A percentile compares a stretch with the other conserved stretches of the same genome.
Evolutionary conservation across 2,888 invertebrate species (phyloP).

Genomic region (Catonia carolina): DNA sequence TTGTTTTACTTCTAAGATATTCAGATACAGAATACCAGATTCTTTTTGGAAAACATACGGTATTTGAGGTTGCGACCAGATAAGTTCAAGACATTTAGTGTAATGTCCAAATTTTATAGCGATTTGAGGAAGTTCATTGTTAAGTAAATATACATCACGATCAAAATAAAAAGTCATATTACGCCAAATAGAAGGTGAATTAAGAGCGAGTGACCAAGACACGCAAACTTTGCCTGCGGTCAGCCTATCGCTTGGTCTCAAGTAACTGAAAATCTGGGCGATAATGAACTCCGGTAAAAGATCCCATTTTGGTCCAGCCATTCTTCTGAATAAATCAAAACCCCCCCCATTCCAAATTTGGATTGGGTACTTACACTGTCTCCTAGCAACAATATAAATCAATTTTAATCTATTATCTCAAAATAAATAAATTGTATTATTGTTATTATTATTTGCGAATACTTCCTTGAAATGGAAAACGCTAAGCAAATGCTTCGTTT

Average conservation of each 20-base stretch:
- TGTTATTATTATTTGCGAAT: no score
- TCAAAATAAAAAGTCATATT: constrained; percentile 1
- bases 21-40: background rate
- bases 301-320: background rate
- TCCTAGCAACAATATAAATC: no score
- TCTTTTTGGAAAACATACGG: background rate
- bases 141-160: background rate
- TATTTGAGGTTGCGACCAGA: constrained; percentile 5
- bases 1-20: background rate
- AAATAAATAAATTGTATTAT: no score
- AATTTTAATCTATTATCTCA: no score
- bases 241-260: background rate
- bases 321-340: no score
- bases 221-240: constrained; percentile 1
- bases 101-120: background rate
- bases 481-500: no score
- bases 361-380: no score
- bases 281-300: background rate
- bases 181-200: constrained; percentile 2
- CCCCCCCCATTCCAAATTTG: no score
- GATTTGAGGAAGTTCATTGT: background rate
- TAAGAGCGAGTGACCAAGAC: background rate
- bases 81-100: background rate
- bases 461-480: no score
- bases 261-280: background rate